phyloP scores from a whole-genome alignment of 2,888 invertebrate genomes.

The Timema cristinae region DNA sequence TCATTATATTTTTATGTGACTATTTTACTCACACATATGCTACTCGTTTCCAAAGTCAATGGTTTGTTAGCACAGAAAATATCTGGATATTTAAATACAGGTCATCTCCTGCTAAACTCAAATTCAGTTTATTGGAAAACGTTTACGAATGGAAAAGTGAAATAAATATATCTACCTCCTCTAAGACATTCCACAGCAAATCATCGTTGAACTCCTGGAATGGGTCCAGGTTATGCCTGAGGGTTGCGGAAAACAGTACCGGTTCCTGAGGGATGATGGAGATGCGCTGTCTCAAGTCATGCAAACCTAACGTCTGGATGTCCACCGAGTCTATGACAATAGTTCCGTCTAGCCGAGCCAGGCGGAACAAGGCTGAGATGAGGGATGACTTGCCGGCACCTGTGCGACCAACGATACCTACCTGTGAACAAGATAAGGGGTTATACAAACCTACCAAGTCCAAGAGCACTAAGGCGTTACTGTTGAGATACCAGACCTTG shows the following conservation, averaged over 20 bases:
- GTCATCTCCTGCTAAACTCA: too few species aligned
- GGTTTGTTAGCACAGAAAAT: too few species aligned
- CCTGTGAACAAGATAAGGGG: not conserved
- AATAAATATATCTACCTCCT: slow-evolving; percentile 48
- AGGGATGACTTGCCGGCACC: slow-evolving; percentile 30
- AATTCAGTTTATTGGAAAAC: too few species aligned
- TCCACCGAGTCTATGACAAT: slow-evolving; percentile 47
- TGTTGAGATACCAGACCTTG: slow-evolving; percentile 41
- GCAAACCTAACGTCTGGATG: slow-evolving; percentile 37
- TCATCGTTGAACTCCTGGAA: slow-evolving; percentile 69
- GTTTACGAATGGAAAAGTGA: not conserved
- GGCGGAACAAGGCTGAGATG: slow-evolving; percentile 28
- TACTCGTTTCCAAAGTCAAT: too few species aligned
- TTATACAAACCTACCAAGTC: not conserved
- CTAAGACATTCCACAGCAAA: slow-evolving; percentile 71
- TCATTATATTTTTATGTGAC: too few species aligned
- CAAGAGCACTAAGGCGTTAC: not conserved
- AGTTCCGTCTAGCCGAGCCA: slow-evolving; percentile 40
- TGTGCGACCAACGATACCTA: slow-evolving; percentile 29
- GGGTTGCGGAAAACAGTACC: slow-evolving; percentile 73
- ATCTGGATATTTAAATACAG: too few species aligned
- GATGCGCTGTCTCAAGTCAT: slow-evolving; percentile 60
- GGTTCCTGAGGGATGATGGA: slow-evolving; percentile 77
- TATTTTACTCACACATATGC: too few species aligned
- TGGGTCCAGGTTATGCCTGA: slow-evolving; percentile 82